Percentiles rank a stretch among this genome's conserved stretches.
phyloP scores from a whole-genome alignment of 2,797 vertebrate genomes.

The Zenarchopterus dispar region DNA sequence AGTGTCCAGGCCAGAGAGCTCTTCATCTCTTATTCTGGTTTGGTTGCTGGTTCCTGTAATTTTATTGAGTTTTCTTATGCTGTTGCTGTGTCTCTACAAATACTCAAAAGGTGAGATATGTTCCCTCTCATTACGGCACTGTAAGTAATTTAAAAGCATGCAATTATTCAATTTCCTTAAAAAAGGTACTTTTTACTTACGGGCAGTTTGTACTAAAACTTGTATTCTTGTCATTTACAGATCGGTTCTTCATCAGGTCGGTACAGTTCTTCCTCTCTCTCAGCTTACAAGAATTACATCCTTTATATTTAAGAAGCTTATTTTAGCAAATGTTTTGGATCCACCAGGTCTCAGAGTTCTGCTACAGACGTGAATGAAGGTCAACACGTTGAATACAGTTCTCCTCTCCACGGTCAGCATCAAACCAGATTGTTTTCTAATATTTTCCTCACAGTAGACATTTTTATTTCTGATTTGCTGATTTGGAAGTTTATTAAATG shows the following conservation, averaged over 20 bases:
- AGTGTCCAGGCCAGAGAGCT: background rate
- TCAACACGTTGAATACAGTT: background rate
- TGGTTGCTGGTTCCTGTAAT: no score
- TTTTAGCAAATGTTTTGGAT: background rate
- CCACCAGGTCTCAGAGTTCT: background rate
- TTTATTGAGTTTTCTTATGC: slow-evolving; percentile 11
- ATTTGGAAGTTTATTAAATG: background rate
- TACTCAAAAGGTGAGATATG: slow-evolving; percentile 26
- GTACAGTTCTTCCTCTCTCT: background rate
- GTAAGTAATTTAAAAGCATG: no score
- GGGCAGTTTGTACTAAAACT: no score
- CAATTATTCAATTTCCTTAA: no score
- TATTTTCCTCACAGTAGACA: background rate
- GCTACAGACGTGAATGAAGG: background rate
- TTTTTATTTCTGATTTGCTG: accelerated
- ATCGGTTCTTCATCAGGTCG: slow-evolving; percentile 13
- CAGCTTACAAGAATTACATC: accelerated
- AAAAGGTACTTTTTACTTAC: no score
- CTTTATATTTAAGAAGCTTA: background rate
- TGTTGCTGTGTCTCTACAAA: slow-evolving; percentile 10
- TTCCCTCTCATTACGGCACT: no score
- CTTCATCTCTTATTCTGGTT: background rate
- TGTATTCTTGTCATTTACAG: no score
- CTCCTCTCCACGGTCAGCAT: background rate
- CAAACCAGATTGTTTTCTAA: no score